Percentiles rank a stretch among this genome's conserved stretches.
Conservation (phyloP, 2,113 vertebrate genomes). For the Vidua chalybeata region DNA sequence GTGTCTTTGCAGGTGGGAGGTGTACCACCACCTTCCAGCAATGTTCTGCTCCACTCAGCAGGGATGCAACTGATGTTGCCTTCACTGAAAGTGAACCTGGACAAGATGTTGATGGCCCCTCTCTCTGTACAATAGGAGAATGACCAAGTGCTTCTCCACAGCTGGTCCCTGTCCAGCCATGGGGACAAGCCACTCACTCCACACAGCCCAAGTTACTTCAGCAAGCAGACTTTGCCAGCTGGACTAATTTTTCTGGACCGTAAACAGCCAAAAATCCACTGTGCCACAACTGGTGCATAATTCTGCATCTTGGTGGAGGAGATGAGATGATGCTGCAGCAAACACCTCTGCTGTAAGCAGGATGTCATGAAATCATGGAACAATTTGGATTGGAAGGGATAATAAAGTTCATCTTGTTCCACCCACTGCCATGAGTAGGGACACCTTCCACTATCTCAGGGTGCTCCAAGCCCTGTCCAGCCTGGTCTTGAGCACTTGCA, state of each 20-base stretch:
- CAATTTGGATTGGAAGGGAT: neutral
- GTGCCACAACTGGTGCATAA: neutral
- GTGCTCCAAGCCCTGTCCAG: rapidly evolving
- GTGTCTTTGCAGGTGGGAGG: neutral
- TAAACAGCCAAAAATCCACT: neutral
- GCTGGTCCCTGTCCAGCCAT: neutral
- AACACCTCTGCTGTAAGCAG: neutral
- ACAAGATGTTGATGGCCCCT: neutral
- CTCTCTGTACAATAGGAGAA: neutral
- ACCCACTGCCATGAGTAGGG: neutral
- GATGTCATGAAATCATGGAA: neutral
- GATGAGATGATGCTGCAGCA: neutral
- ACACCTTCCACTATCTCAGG: neutral
- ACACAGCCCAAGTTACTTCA: neutral
- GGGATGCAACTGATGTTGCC: neutral
- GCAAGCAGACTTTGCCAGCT: neutral
- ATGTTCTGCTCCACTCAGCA: neutral
- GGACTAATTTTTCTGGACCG: neutral
- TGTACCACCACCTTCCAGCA: neutral
- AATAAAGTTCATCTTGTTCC: neutral
- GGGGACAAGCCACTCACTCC: neutral
- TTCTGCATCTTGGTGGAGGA: neutral
- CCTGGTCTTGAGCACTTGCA: neutral
- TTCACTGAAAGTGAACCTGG: neutral
- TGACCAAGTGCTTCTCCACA: neutral